These are phyloP conservation scores for Dermochelys coriacea DNA, from an alignment of 2,797 vertebrate genomes.

Conservation along the genomic window DNA sequence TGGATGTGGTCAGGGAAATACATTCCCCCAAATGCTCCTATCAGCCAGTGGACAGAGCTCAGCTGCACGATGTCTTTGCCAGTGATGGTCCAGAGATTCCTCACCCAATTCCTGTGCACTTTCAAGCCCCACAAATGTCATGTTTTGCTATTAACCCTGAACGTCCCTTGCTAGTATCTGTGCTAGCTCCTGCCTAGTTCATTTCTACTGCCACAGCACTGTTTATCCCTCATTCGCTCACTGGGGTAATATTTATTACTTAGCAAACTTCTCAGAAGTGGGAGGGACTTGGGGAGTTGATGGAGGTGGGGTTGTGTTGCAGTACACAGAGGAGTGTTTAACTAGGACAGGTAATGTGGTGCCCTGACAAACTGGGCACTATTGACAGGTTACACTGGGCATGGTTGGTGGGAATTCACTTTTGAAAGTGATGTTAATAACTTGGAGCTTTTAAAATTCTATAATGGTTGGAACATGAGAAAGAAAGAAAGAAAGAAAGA, in stretches of 20 bases:
- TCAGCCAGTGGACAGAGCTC: background rate
- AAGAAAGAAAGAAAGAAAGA: background rate
- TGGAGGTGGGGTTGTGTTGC: background rate
- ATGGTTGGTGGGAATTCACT: background rate
- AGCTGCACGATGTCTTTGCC: background rate
- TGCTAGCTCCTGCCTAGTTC: background rate
- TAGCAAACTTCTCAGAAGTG: background rate
- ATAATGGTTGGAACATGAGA: background rate
- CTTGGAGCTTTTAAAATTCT: background rate
- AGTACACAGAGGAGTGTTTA: background rate
- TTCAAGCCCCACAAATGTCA: background rate
- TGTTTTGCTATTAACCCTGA: background rate
- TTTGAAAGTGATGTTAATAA: background rate
- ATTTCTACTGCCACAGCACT: too few species aligned
- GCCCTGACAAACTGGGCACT: too few species aligned
- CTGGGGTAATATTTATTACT: background rate
- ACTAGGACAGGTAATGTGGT: background rate
- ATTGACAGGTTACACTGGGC: too few species aligned
- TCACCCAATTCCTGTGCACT: background rate
- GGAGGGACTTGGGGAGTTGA: background rate
- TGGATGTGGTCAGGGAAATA: background rate
- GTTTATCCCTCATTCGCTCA: background rate
- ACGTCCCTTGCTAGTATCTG: background rate
- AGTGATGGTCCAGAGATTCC: background rate
- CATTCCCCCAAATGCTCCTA: background rate